Percentiles rank a stretch among this genome's conserved stretches.
These are phyloP conservation scores for Microctonus hyperodae DNA, from an alignment of 2,888 invertebrate genomes.

Conservation along the genomic window DNA sequence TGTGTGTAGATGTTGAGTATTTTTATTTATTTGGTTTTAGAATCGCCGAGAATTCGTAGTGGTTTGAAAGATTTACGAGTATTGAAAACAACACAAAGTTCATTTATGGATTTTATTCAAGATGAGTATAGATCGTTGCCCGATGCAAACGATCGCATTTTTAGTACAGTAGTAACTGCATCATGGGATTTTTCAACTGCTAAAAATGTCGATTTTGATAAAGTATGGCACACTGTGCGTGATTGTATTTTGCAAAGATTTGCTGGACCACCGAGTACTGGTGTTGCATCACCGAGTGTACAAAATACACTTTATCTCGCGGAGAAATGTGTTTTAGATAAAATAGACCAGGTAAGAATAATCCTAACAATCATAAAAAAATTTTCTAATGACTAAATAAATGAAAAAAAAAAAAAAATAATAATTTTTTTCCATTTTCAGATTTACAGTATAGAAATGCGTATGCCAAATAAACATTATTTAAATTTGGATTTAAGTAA, in stretches of 20 bases:
- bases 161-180: conserved; percentile 79
- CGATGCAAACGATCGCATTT: conserved; percentile 78
- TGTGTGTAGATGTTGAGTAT: too few species aligned
- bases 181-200: conserved; percentile 77
- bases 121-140: conserved; percentile 81
- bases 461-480: conserved; percentile 85
- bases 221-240: conserved; percentile 75
- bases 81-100: conserved; percentile 82
- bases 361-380: too few species aligned
- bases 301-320: conserved; percentile 80
- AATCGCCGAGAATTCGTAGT: conserved; percentile 69
- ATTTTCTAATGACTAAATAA: too few species aligned
- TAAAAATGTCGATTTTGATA: conserved; percentile 73
- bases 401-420: too few species aligned
- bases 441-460: conserved; percentile 76
- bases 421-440: conserved; percentile 57
- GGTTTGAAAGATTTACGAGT: conserved; percentile 76
- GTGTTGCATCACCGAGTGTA: conserved; percentile 79
- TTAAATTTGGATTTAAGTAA: conserved; percentile 77
- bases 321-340: conserved; percentile 73
- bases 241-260: conserved; percentile 77
- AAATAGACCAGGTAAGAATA: conserved; percentile 71
- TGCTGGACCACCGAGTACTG: conserved; percentile 76
- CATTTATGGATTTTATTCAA: conserved; percentile 80
- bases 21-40: conserved; percentile 53